These are phyloP conservation scores for Acronicta aceris DNA, from an alignment of 2,888 invertebrate genomes.

Conservation along the genomic window DNA sequence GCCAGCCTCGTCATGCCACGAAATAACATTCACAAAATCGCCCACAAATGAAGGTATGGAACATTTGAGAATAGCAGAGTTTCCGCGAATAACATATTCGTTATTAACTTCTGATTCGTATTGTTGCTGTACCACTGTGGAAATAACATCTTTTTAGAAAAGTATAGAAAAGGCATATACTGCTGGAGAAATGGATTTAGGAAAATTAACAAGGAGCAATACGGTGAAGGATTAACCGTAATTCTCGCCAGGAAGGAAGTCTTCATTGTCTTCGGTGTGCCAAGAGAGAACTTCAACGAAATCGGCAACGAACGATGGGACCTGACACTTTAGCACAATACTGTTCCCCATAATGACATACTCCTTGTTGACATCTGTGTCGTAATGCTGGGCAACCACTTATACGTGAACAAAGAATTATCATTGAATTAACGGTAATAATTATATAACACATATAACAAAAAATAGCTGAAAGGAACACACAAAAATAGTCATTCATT, in stretches of 20 bases:
- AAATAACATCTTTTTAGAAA: constrained; percentile 36
- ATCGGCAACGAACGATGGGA: constrained; percentile 96
- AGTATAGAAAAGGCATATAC: constrained; percentile 1
- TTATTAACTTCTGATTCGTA: constrained; percentile 97
- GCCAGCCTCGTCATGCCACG: constrained; percentile 95
- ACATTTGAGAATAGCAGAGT: constrained; percentile 96
- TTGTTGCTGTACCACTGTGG: constrained; percentile 95
- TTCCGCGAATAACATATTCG: constrained; percentile 97
- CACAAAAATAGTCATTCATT: too few species aligned
- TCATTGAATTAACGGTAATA: constrained; percentile 1
- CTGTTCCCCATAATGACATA: constrained; percentile 95
- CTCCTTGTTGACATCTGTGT: constrained; percentile 95
- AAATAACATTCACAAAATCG: constrained; percentile 96
- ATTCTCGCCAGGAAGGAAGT: constrained; percentile 91
- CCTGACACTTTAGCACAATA: constrained; percentile 94
- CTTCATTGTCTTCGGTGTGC: constrained; percentile 93
- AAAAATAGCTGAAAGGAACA: not conserved
- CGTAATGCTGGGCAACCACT: constrained; percentile 95
- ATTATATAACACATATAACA: too few species aligned
- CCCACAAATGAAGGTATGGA: constrained; percentile 97
- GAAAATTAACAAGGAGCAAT: constrained; percentile 43
- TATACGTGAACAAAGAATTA: constrained; percentile 52
- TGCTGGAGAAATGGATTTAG: constrained; percentile 36
- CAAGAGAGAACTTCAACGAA: constrained; percentile 95
- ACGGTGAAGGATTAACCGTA: constrained; percentile 84